phyloP scores from a whole-genome alignment of 64 coral and sea anemone species.

The Trachythela sp. region DNA sequence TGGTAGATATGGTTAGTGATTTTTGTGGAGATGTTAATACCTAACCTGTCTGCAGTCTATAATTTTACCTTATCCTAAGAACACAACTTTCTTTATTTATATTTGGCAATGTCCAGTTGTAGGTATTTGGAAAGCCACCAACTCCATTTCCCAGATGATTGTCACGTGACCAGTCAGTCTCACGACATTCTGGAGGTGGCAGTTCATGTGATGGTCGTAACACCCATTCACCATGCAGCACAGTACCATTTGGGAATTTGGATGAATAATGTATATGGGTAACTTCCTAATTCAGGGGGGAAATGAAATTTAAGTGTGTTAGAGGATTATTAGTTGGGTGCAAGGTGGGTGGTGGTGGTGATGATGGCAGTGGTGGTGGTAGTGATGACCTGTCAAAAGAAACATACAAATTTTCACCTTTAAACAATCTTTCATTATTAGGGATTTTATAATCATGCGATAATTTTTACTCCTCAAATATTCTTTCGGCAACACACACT shows the following conservation, averaged over 20 bases:
- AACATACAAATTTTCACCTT: neutral
- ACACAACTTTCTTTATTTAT: conserved; percentile 73
- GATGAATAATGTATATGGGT: neutral
- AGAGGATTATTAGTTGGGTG: too few relatives aligned
- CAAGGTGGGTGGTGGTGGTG: too few relatives aligned
- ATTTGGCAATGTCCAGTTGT: conserved; percentile 88
- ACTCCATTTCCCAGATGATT: conserved; percentile 97
- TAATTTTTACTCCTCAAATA: conserved; percentile 62
- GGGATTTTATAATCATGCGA: conserved; percentile 74
- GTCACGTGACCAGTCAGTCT: conserved; percentile 98
- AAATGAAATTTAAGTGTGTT: too few relatives aligned
- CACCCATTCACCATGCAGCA: conserved; percentile 56
- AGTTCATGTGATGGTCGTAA: conserved; percentile 67
- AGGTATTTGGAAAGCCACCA: conserved; percentile 74
- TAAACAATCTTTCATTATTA: conserved; percentile 67
- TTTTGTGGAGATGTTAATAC: too few relatives aligned
- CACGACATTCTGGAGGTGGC: conserved; percentile 77
- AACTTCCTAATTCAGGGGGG: neutral
- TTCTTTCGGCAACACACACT: conserved; percentile 68
- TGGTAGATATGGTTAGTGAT: too few relatives aligned
- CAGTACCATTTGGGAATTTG: conserved; percentile 57
- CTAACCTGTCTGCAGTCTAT: neutral
- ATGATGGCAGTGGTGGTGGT: too few relatives aligned
- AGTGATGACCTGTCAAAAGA: too few relatives aligned
- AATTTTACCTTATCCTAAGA: conserved; percentile 66